These are phyloP conservation scores for Venustaconcha ellipsiformis DNA, from an alignment of 1,140 invertebrate species.

Conservation along the genomic window DNA sequence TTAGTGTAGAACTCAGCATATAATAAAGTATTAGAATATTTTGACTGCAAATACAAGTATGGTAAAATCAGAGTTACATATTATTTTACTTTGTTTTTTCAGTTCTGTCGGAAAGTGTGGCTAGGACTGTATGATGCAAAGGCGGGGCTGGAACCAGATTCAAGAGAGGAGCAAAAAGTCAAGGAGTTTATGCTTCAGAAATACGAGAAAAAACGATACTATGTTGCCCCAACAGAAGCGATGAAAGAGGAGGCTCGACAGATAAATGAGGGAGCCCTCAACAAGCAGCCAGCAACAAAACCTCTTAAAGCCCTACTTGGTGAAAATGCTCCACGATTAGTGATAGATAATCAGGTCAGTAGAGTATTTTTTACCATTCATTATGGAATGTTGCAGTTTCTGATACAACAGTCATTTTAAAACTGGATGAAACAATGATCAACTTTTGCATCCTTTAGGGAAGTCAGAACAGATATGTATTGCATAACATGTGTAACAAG, in stretches of 20 bases:
- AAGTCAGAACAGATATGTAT: too few relatives aligned
- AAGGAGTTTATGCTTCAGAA: constrained; percentile 93
- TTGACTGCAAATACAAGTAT: too few relatives aligned
- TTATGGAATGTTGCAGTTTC: too few relatives aligned
- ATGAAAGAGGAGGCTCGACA: constrained; percentile 63
- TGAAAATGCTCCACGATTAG: constrained; percentile 50
- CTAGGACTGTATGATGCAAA: constrained; percentile 82
- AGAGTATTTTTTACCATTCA: neutral
- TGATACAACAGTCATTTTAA: too few relatives aligned
- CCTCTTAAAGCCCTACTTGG: constrained; percentile 60
- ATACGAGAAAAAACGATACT: constrained; percentile 88
- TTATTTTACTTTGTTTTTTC: constrained; percentile 47
- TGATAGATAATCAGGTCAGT: constrained; percentile 47
- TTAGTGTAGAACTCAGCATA: too few relatives aligned
- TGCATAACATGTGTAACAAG: too few relatives aligned
- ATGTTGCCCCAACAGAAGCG: constrained; percentile 64
- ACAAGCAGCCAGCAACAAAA: constrained; percentile 48
- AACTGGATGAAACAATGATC: too few relatives aligned
- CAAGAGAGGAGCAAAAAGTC: constrained; percentile 89
- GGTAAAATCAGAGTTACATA: too few relatives aligned
- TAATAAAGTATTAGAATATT: too few relatives aligned
- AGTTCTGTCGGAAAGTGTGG: constrained; percentile 91
- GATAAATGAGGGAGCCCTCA: constrained; percentile 59
- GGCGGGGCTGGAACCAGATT: constrained; percentile 69
- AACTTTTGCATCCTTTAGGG: too few relatives aligned